These are phyloP conservation scores for Epinotia ramella DNA, from an alignment of 2,888 invertebrate species.

Conservation along the genomic window DNA sequence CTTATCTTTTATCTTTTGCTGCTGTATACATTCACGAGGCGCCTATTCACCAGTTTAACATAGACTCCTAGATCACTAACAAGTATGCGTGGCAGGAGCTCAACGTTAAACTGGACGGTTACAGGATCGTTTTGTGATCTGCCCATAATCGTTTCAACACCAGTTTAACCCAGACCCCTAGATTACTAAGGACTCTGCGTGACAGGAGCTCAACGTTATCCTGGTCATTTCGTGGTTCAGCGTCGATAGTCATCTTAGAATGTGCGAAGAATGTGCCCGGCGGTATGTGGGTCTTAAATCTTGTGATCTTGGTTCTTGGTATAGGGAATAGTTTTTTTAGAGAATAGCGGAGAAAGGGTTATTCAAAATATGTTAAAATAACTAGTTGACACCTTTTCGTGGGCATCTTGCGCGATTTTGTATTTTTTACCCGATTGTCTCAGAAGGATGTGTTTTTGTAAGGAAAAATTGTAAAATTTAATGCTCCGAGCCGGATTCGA, in stretches of 20 bases:
- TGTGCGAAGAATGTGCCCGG: conserved; percentile 6
- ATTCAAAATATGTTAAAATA: background rate
- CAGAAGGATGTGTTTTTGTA: too few relatives aligned
- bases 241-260: conserved; percentile 19
- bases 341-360: background rate
- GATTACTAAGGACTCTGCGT: background rate
- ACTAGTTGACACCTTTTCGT: background rate
- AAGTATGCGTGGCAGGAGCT: background rate
- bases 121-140: background rate
- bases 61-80: background rate
- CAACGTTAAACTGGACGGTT: background rate
- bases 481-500: too few relatives aligned
- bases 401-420: too few relatives aligned
- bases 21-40: conserved; percentile 9
- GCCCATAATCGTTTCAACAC: background rate
- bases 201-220: background rate
- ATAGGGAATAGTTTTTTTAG: conserved; percentile 17
- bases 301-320: background rate
- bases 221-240: background rate
- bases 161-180: background rate
- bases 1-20: conserved; percentile 39
- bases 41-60: background rate
- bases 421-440: too few relatives aligned
- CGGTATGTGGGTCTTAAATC: conserved; percentile 29
- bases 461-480: too few relatives aligned